Evolutionary conservation across 2,113 vertebrate species (phyloP).

Genomic region (Vulpes ferrilata): DNA sequence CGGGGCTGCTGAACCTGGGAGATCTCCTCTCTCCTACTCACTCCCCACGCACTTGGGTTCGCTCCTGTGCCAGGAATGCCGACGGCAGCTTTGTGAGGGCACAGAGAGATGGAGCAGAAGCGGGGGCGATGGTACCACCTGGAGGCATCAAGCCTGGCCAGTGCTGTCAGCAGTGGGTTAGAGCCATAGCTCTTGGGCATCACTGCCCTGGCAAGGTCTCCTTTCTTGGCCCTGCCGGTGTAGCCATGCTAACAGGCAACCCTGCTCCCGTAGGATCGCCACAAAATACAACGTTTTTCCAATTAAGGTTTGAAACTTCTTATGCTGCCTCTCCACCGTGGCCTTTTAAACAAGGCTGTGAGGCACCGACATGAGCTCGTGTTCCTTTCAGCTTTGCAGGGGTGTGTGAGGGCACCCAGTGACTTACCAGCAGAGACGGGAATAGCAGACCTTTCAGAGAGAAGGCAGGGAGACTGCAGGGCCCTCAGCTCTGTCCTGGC

Average conservation of each 20-base stretch:
- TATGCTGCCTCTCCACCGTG: not conserved
- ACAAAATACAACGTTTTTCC: not conserved
- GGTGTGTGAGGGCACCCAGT: not conserved
- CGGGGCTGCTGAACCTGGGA: not conserved
- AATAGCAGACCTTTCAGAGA: not conserved
- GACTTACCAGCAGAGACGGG: not conserved
- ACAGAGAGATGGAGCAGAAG: not conserved
- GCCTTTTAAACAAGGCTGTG: not conserved
- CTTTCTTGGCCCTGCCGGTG: not conserved
- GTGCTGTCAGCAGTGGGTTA: not conserved
- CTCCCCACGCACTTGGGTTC: not conserved
- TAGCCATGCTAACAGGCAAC: fast-evolving
- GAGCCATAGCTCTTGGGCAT: not conserved
- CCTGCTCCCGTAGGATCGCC: not conserved
- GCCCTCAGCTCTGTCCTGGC: not conserved
- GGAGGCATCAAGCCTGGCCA: not conserved
- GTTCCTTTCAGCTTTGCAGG: not conserved
- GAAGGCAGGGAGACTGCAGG: not conserved
- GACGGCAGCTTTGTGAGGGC: not conserved
- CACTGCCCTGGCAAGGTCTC: fast-evolving
- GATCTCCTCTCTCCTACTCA: not conserved
- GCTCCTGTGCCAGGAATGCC: fast-evolving
- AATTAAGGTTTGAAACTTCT: not conserved
- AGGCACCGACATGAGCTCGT: not conserved
- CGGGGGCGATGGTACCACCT: not conserved